Conservation (phyloP, 2,113 vertebrate species). For the Bothrops jararaca region DNA sequence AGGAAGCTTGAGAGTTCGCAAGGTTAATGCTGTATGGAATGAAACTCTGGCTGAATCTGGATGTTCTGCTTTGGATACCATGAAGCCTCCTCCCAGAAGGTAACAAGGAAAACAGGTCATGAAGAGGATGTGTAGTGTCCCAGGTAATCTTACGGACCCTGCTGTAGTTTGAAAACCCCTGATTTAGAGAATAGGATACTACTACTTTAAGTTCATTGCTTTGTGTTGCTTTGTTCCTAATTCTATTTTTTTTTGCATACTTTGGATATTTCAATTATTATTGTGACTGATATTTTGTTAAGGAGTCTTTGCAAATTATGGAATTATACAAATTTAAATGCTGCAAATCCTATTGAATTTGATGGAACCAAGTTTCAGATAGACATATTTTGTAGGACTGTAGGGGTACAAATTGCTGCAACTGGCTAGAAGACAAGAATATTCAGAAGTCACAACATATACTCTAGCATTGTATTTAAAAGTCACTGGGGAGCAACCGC, state of each 20-base stretch:
- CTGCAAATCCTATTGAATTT: neutral
- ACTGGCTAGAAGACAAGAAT: neutral
- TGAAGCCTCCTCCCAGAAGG: too few relatives aligned
- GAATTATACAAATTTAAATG: neutral
- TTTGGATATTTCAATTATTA: neutral
- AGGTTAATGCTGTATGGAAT: too few relatives aligned
- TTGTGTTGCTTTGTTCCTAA: neutral
- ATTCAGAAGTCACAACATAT: neutral
- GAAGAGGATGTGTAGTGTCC: too few relatives aligned
- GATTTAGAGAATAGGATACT: neutral
- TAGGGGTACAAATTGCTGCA: neutral
- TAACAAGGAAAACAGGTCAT: too few relatives aligned
- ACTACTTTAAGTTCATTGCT: neutral
- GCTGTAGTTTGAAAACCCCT: too few relatives aligned
- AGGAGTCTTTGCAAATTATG: neutral
- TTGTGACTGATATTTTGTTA: neutral
- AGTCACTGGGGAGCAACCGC: neutral
- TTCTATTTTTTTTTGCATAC: neutral
- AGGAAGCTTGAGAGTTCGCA: too few relatives aligned
- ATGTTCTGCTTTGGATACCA: too few relatives aligned
- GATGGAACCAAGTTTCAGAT: neutral
- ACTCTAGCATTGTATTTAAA: neutral
- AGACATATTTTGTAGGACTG: neutral
- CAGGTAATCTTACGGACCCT: too few relatives aligned
- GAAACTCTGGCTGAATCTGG: too few relatives aligned